A percentile compares a stretch with the other conserved stretches of the same genome.
Evolutionary conservation across 2,113 vertebrate genomes (phyloP).

Genomic region (Ictalurus furcatus): DNA sequence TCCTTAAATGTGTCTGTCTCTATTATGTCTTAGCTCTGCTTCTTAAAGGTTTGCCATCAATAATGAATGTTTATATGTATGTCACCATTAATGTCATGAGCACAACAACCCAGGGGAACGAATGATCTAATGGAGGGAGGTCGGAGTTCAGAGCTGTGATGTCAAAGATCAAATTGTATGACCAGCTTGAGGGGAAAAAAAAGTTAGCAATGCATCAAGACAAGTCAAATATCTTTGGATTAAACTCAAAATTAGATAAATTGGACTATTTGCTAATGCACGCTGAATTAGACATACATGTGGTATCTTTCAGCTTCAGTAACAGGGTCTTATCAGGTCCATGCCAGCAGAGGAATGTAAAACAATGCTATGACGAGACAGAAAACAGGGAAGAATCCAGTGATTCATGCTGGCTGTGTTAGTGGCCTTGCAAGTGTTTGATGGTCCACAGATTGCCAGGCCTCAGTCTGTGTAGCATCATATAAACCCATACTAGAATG

Average conservation of each 20-base stretch:
- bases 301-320: constrained; percentile 11
- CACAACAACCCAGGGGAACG: constrained; percentile 29
- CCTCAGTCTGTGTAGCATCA: constrained; percentile 15
- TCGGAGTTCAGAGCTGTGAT: constrained; percentile 53
- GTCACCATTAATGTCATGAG: constrained; percentile 11
- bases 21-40: background rate
- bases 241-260: background rate
- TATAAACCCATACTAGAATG: background rate
- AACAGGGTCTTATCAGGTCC: constrained; percentile 24
- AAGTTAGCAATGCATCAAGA: background rate
- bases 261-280: background rate
- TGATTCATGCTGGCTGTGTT: constrained; percentile 38
- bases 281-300: background rate
- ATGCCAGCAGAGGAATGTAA: constrained; percentile 42
- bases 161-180: constrained; percentile 57
- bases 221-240: background rate
- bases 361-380: background rate
- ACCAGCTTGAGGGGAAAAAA: constrained; percentile 64
- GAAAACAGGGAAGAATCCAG: constrained; percentile 20
- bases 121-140: constrained; percentile 40
- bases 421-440: constrained; percentile 12
- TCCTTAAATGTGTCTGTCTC: background rate
- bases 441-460: constrained; percentile 47
- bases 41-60: background rate
- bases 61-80: constrained; percentile 20